Base-by-base conservation (phyloP, 1,140 invertebrate genomes). In the Ptiloglossa arizonensis region DNA sequence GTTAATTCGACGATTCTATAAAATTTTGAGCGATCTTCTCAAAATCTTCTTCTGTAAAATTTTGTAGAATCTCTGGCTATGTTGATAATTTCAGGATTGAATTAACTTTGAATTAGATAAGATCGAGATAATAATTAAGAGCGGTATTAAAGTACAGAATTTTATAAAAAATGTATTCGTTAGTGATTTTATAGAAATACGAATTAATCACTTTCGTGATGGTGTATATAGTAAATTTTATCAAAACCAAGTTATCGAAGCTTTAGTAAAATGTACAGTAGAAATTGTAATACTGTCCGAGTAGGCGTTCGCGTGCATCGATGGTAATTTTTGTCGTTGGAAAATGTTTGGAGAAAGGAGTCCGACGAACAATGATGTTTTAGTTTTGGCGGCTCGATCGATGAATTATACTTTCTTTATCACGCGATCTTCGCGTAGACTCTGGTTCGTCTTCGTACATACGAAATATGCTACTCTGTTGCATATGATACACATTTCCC, bases 391-490 rank as follows among this genome's bases (percentile, higher is more conserved):
- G 50, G 48, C 63, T 76, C 57, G 41, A 80, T 83, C 81, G 68
- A 85, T 85, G 79, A 80, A 71, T 71, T 74, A 83, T 85, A 84
- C 82, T 85, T 85, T 83, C 82, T 83, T 85, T 83, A 60, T 83
- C 72, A 66, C 77, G 64, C 78, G 57, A 80, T 70, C 44, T 72
- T 75, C 68, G 64, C 80, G 66, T 73, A 76, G 71, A 73, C 68
- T 79, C 54, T 68, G 71, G 60, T 73, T 80, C 62, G 62, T 83
- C 41, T 56, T 80, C 78, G 71, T 76, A 62, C 70, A 69, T 82
- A 77, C 57, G 60, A 68, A n/a, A n/a, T n/a, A n/a, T 41, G 41
- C 57, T 72, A 38, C 35, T 52, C 69, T 48, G 29, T 66, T 74
- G 48, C 63, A 35, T 74, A 69, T 78, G 24, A 38, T 62, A 76